phyloP scores from a whole-genome alignment of 2,888 invertebrate species.

The Melipona beecheii region DNA sequence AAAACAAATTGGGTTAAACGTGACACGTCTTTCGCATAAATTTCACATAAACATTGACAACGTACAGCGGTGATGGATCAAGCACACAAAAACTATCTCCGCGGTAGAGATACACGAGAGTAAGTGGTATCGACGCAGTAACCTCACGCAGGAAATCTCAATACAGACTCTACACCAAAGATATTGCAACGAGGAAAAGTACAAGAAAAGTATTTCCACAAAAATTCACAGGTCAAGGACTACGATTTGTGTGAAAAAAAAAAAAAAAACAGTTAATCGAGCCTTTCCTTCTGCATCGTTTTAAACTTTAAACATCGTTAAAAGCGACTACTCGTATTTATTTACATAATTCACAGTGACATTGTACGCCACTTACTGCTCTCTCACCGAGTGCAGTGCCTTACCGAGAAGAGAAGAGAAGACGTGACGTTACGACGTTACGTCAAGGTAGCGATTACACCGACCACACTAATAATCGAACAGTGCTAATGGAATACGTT shows the following conservation, averaged over 20 bases:
- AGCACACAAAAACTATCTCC: not conserved
- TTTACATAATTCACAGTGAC: constrained; percentile 32
- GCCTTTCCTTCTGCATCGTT: not conserved
- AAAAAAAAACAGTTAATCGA: not conserved
- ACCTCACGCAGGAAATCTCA: not conserved
- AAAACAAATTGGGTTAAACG: not conserved
- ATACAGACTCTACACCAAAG: not conserved
- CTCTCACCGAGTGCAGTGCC: not conserved
- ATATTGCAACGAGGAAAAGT: not conserved
- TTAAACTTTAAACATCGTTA: too few species aligned
- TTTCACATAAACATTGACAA: not conserved
- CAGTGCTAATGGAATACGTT: constrained; percentile 45
- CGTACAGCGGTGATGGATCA: not conserved
- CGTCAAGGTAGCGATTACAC: constrained; percentile 53
- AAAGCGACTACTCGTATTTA: constrained; percentile 18
- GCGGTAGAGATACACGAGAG: not conserved
- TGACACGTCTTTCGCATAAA: not conserved
- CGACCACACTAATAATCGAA: constrained; percentile 47
- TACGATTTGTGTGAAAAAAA: not conserved
- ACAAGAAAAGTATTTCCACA: too few species aligned
- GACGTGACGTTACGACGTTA: constrained; percentile 28
- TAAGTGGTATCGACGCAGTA: not conserved
- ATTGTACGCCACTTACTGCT: constrained; percentile 17
- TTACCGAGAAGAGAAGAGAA: not conserved
- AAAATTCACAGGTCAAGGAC: not conserved